phyloP scores from a whole-genome alignment of 2,888 invertebrate genomes.

The Byasa hedistus region DNA sequence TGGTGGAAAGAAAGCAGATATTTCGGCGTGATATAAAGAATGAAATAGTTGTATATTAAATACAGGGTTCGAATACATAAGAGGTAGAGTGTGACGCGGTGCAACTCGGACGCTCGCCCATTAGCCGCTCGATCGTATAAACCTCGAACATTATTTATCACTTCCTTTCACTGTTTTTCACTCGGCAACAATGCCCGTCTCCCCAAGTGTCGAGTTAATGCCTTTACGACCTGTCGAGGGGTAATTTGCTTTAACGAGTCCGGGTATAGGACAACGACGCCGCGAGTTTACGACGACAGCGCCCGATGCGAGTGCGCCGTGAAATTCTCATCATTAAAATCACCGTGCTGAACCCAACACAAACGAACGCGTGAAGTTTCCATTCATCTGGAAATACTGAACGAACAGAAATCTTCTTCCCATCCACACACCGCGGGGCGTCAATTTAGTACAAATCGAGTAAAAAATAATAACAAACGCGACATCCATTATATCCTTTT shows the following conservation, averaged over 20 bases:
- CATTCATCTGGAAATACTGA: conserved; percentile 4
- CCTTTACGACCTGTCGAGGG: conserved; percentile 68
- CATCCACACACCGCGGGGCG: conserved; percentile 13
- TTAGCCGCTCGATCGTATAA: conserved; percentile 73
- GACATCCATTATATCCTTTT: conserved; percentile 16
- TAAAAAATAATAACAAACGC: background rate
- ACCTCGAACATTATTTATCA: conserved; percentile 77
- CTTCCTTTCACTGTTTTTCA: conserved; percentile 75
- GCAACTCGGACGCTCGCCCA: conserved; percentile 53
- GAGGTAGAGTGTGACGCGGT: conserved; percentile 45
- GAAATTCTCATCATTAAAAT: conserved; percentile 5
- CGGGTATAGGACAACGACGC: conserved; percentile 36
- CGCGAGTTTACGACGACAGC: conserved; percentile 9
- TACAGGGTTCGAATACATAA: conserved; percentile 25
- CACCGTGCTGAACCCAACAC: background rate
- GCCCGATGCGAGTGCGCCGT: background rate
- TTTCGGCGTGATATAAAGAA: background rate
- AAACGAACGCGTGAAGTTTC: background rate
- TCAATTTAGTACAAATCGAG: conserved; percentile 20
- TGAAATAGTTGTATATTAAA: conserved; percentile 1
- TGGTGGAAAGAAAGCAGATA: background rate
- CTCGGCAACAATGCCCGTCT: conserved; percentile 67
- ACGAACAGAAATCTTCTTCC: background rate
- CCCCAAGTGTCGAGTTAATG: conserved; percentile 63
- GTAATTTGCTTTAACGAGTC: conserved; percentile 63